Evolutionary conservation across 2,797 vertebrate genomes (phyloP), one percentile per base, ranked within the genome.

Genomic region (Fundulus diaphanus): DNA sequence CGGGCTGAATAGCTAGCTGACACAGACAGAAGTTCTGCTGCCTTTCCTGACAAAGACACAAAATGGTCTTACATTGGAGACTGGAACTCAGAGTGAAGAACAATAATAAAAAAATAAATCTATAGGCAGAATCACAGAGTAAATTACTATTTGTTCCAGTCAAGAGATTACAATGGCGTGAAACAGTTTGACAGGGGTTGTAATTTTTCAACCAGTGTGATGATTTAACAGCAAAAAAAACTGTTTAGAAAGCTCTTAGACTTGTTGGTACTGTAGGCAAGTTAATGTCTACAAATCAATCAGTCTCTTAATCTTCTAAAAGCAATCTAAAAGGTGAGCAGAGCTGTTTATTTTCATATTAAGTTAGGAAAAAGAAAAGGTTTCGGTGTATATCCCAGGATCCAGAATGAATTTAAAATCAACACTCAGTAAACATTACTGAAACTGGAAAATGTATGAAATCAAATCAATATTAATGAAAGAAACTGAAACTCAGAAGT

Each of bases 41-140:
- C 75, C 82, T 78, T 63, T 44, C 78, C 89, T 84, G 87, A 93
- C 92, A 95, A 94, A 94, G 94, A 92, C 88, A 69, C 91, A 90
- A 87, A 92, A 88, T 87, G 85, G 80, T 73, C 74, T 90, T 89
- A 83, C 89, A 82, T 91, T 88, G 78, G 44, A 83, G 86, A 81
- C 78, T 78, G 75, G 76, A 82, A 87, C 78, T 52, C 72, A 81
- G 86, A 90, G 92, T 89, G 89, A 92, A 70, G n/a, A 37, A 44
- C 9, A 71, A 46, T 57, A 42, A 56, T 35, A 42, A 57, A 44
- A 57, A 44, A 11, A 57, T 72, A 20, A 90, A n/a, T n/a, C n/a
- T n/a, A n/a, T n/a, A n/a, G n/a, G 92, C 94, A 94, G 93, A 94
- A 94, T 93, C 94, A 93, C 80, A 80, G 81, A 87, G 82, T 71